Conservation (phyloP, 2,888 invertebrate genomes). For the Cecidostiba fungosa region DNA sequence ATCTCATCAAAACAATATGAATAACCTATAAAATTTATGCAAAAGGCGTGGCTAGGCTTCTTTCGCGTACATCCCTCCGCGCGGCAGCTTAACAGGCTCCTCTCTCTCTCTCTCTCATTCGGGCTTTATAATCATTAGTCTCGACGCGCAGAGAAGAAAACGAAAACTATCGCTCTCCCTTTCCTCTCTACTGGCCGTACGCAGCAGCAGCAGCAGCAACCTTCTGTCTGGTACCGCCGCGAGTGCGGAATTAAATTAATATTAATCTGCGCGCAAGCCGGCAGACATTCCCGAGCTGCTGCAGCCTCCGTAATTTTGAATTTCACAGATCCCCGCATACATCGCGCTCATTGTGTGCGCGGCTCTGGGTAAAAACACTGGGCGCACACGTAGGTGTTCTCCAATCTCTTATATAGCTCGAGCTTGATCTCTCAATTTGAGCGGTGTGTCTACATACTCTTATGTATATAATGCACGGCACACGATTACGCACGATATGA, state of each 20-base stretch:
- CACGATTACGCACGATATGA: background rate
- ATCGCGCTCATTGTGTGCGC: background rate
- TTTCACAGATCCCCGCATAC: constrained; percentile 68
- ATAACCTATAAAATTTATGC: constrained; percentile 47
- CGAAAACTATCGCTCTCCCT: constrained; percentile 11
- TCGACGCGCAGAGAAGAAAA: constrained; percentile 59
- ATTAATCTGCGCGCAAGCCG: constrained; percentile 57
- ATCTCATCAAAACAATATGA: constrained; percentile 59
- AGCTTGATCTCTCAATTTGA: constrained; percentile 58
- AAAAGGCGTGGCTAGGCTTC: constrained; percentile 42
- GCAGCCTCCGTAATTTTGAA: constrained; percentile 76
- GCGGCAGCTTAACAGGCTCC: constrained; percentile 26
- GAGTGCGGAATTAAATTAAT: constrained; percentile 78
- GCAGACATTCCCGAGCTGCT: constrained; percentile 50
- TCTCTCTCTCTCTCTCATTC: constrained; percentile 10
- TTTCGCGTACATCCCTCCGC: background rate
- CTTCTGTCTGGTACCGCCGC: constrained; percentile 70
- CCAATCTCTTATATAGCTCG: constrained; percentile 9
- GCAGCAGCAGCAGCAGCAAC: constrained; percentile 18
- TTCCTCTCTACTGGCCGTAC: background rate
- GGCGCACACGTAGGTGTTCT: constrained; percentile 25
- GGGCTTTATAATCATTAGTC: constrained; percentile 74
- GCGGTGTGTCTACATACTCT: background rate
- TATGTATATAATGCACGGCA: background rate
- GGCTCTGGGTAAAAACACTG: background rate